Percentiles rank a stretch among this genome's conserved stretches.
Conservation (phyloP, 2,113 vertebrate species). For the Alethe castanea region DNA sequence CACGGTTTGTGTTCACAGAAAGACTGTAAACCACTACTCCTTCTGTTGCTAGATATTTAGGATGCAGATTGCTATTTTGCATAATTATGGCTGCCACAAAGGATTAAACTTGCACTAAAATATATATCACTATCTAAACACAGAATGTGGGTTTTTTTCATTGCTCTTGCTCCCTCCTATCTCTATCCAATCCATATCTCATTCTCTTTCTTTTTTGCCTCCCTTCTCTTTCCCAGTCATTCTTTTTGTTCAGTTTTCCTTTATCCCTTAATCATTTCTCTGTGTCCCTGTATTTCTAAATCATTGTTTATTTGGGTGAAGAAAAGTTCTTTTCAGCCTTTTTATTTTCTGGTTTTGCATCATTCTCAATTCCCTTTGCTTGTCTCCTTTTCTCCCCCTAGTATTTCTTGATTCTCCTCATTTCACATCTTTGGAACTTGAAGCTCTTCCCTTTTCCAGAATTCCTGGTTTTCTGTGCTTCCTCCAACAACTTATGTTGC, state of each 20-base stretch:
- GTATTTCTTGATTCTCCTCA: not conserved
- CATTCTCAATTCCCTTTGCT: not conserved
- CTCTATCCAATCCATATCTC: not conserved
- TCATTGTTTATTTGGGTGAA: not conserved
- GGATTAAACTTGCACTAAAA: constrained; percentile 6
- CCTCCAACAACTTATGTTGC: not conserved
- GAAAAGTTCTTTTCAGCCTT: not conserved
- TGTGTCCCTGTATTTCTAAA: not conserved
- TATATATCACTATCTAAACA: not conserved
- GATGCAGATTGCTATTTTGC: constrained; percentile 38
- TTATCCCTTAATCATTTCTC: not conserved
- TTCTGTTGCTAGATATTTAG: constrained; percentile 30
- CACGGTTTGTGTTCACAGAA: not conserved
- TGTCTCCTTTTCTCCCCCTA: accelerated
- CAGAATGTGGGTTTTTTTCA: not conserved
- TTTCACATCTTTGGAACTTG: not conserved
- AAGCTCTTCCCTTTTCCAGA: not conserved
- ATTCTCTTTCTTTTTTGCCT: not conserved
- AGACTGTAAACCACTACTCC: not conserved
- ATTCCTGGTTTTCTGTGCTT: not conserved
- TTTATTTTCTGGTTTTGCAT: not conserved
- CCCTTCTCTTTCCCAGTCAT: not conserved
- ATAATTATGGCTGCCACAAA: constrained; percentile 35
- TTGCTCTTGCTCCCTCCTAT: not conserved
- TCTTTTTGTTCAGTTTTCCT: not conserved